A percentile compares a stretch with the other conserved stretches of the same genome.
Conservation (phyloP, 2,888 invertebrate genomes). For the Protonemura montana region DNA sequence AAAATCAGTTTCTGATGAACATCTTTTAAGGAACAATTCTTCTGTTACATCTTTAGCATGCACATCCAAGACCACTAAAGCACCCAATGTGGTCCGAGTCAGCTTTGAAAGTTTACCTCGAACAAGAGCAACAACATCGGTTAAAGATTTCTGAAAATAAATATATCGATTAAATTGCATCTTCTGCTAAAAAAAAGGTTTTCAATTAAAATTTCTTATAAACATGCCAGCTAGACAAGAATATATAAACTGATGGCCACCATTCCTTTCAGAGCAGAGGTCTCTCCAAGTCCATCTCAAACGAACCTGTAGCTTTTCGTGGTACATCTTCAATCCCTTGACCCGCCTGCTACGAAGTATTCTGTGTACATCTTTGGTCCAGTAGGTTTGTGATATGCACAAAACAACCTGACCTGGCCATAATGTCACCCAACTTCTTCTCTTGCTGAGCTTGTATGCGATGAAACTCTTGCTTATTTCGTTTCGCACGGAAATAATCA, state of each 20-base stretch:
- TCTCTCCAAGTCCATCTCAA: too few relatives aligned
- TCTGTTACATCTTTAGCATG: constrained; percentile 84
- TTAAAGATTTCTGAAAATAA: constrained; percentile 65
- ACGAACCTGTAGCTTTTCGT: constrained; percentile 60
- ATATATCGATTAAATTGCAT: too few relatives aligned
- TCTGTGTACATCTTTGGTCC: constrained; percentile 81
- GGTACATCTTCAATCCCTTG: constrained; percentile 66
- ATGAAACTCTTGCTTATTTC: constrained; percentile 72
- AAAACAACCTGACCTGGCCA: constrained; percentile 88
- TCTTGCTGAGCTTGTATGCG: constrained; percentile 66
- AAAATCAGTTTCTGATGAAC: constrained; percentile 78
- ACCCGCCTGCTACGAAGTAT: constrained; percentile 68
- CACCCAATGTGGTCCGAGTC: constrained; percentile 78
- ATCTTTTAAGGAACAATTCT: constrained; percentile 69
- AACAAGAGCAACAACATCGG: constrained; percentile 79
- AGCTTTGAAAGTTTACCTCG: constrained; percentile 75
- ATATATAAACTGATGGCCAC: too few relatives aligned
- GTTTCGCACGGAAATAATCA: constrained; percentile 75
- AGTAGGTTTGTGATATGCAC: constrained; percentile 81
- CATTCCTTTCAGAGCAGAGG: too few relatives aligned
- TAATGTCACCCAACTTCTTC: constrained; percentile 75
- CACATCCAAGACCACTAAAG: constrained; percentile 84
- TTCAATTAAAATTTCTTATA: too few relatives aligned
- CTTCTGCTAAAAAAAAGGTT: too few relatives aligned
- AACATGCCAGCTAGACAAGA: too few relatives aligned